Base-by-base conservation (phyloP, 2,797 vertebrate species). In the Channallabes apus region DNA sequence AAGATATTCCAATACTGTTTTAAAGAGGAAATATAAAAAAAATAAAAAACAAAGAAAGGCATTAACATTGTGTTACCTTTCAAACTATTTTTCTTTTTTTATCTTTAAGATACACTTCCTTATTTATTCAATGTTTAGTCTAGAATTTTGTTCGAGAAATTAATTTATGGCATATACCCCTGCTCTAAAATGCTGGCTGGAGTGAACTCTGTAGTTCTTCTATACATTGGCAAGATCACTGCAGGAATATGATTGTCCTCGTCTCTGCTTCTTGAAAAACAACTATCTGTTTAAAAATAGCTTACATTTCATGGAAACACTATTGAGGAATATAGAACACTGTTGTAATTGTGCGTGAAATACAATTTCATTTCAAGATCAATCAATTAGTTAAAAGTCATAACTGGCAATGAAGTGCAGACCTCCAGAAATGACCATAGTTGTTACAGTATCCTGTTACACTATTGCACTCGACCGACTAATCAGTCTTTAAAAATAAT, bases 171-270 rank as follows among this genome's bases (percentile, higher is more conserved):
- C 62, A 12, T 72, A 38, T 69, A 4, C 41, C 67, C 54, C 62
- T 81, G 79, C 62, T 67, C n/a, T 67, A 80, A 81, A 67, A 81
- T 67, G n/a, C 79, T 81, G 79, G 35, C 82, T 77, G 41, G 72
- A 80, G 77, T 86, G 78, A 85, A 64, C 81, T 64, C 79, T 76
- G 67, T 64, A 82, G 81, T 51, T 75, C 59, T 51, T 59, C 71
- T 87, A 79, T 65, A 80, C 82, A 73, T 32, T 76, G 82, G 61
- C 3, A 59, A 81, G 84, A 87, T 87, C 87, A n/a, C 91, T 86
- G 87, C 88, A 88, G 88, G 87, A 86, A 84, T 92, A 93, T 94
- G 94, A 96, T 95, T 95, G 94, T 95, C 93, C 86, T 89, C 88
- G 90, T 89, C 90, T 91, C 85, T 92, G 88, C 68, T 88, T 90